Evolutionary conservation across 2,797 vertebrate species (phyloP).

Genomic region (Gephyroberyx darwinii): DNA sequence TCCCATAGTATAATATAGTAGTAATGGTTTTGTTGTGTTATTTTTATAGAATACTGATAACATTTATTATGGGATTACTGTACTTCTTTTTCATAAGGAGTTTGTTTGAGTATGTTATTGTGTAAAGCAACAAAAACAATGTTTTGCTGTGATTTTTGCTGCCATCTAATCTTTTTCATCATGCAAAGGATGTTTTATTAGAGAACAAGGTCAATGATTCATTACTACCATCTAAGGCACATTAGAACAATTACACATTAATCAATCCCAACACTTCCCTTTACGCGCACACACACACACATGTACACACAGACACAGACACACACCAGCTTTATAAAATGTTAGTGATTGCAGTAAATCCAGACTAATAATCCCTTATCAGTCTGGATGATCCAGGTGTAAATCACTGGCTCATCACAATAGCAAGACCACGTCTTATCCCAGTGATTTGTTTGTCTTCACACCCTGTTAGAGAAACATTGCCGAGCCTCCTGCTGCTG

Average conservation of each 20-base stretch:
- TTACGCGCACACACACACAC: conserved; percentile 4
- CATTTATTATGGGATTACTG: too few relatives aligned
- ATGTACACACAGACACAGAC: conserved; percentile 5
- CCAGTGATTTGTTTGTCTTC: conserved; percentile 80
- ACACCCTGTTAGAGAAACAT: conserved; percentile 77
- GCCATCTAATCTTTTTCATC: not conserved
- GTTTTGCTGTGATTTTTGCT: not conserved
- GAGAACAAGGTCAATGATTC: not conserved
- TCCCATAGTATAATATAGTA: too few relatives aligned
- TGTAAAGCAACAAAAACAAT: not conserved
- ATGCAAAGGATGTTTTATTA: conserved; percentile 2
- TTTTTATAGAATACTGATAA: too few relatives aligned
- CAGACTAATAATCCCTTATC: conserved; percentile 65
- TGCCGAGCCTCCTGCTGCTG: conserved; percentile 69
- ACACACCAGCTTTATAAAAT: conserved; percentile 31
- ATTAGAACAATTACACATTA: conserved; percentile 4
- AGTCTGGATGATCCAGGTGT: conserved; percentile 70
- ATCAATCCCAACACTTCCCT: not conserved
- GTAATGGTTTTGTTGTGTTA: too few relatives aligned
- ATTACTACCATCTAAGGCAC: not conserved
- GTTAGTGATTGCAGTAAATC: conserved; percentile 41
- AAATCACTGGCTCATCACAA: conserved; percentile 71
- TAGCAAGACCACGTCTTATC: conserved; percentile 61
- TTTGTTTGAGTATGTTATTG: not conserved
- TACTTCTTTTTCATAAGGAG: too few relatives aligned